Conservation (phyloP, 2,113 vertebrate genomes). For the Cisticola juncidis region DNA sequence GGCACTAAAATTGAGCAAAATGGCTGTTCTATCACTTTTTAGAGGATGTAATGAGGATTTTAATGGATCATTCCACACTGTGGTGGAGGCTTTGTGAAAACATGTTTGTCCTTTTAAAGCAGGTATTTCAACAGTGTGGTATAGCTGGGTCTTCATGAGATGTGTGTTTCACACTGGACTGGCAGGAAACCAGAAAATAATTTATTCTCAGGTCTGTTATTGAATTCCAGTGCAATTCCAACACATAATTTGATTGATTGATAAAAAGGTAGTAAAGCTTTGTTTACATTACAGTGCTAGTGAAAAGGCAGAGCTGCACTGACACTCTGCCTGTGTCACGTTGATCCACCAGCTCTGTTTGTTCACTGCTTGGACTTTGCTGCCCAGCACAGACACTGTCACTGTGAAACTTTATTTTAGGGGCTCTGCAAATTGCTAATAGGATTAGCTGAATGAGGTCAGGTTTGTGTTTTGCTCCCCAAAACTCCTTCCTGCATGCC, state of each 20-base stretch:
- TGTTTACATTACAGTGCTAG: neutral
- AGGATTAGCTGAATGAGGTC: neutral
- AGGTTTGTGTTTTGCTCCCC: neutral
- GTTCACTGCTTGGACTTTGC: neutral
- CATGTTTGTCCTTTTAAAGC: neutral
- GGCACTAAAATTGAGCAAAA: neutral
- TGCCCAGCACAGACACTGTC: neutral
- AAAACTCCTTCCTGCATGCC: neutral
- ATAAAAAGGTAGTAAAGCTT: neutral
- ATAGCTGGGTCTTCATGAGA: neutral
- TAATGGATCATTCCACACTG: neutral
- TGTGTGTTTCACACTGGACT: neutral
- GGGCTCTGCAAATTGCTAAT: neutral
- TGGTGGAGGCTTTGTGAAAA: neutral
- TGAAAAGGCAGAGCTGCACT: neutral
- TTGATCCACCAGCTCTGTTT: neutral
- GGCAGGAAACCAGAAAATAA: neutral
- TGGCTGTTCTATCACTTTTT: neutral
- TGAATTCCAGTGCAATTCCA: neutral
- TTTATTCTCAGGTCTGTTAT: neutral
- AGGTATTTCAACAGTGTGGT: neutral
- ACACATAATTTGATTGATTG: neutral
- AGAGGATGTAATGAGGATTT: neutral
- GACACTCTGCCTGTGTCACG: rapidly evolving
- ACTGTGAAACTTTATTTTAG: neutral